Conservation (phyloP, 2,888 invertebrate genomes). For the Drosophila mimetica region DNA sequence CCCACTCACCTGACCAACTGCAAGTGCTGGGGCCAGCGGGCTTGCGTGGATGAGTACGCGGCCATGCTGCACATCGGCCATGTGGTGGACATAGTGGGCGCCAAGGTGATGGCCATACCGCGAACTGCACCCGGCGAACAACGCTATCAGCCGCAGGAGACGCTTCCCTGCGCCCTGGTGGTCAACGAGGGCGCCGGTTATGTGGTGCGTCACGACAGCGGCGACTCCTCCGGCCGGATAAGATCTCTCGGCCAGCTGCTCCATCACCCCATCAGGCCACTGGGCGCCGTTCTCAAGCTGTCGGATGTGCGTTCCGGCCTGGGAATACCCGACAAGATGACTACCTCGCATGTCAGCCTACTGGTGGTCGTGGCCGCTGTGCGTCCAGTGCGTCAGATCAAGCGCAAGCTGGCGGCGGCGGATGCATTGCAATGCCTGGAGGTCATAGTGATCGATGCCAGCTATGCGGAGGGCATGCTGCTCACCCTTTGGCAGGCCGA, state of each 20-base stretch:
- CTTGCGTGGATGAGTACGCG: slow-evolving; percentile 87
- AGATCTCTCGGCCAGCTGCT: slow-evolving; percentile 86
- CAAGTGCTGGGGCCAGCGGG: slow-evolving; percentile 90
- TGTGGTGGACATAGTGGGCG: slow-evolving; percentile 89
- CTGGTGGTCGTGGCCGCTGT: slow-evolving; percentile 89
- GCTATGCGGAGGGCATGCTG: slow-evolving; percentile 86
- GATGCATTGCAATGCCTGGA: slow-evolving; percentile 86
- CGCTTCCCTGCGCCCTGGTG: slow-evolving; percentile 88
- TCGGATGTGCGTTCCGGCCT: slow-evolving; percentile 71
- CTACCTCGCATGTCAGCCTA: slow-evolving; percentile 86
- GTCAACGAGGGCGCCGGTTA: slow-evolving; percentile 88
- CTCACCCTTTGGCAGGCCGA: slow-evolving; percentile 89
- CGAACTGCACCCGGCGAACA: slow-evolving; percentile 19
- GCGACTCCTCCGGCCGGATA: slow-evolving; percentile 68
- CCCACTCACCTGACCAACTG: slow-evolving; percentile 89
- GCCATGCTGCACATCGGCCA: slow-evolving; percentile 89
- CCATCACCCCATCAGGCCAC: slow-evolving; percentile 88
- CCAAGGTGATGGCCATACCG: slow-evolving; percentile 86
- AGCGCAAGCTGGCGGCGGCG: slow-evolving; percentile 59
- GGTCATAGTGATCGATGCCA: slow-evolving; percentile 88
- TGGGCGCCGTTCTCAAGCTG: slow-evolving; percentile 69
- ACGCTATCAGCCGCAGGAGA: slow-evolving; percentile 88
- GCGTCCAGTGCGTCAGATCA: slow-evolving; percentile 87
- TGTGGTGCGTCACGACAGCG: slow-evolving; percentile 86
- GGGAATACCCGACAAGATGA: slow-evolving; percentile 15